Base-by-base conservation (phyloP, 2,797 vertebrate species). In the Spondyliosoma cantharus region DNA sequence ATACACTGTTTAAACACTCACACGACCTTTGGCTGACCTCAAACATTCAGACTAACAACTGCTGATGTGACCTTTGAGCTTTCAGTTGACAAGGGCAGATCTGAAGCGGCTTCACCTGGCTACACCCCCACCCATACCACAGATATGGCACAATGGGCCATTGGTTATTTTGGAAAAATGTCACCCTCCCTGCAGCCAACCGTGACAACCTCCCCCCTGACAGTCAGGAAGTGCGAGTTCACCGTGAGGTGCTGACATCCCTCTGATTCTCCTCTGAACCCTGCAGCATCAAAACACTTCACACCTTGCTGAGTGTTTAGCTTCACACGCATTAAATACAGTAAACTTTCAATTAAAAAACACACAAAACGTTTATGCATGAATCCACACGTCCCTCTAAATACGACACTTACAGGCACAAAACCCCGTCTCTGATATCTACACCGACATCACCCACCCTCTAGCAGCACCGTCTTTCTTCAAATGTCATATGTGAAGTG, bases 401-500 rank as follows among this genome's bases (percentile, higher is more conserved):
- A 70, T 45, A 8, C 25, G 14, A 43, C 64, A 48, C 24, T 49
- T 14, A 27, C 7, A 12, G 32, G 46, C 27, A 25, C 54, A 60
- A 65, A 76, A 7, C 24, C 1, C 32, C 25, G 66, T 61, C 56
- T 62, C 9, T 66, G 27, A 72, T 50, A 62, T 82, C 57, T 52
- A 73, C 43, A 29, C 57, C 42, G 29, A 48, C 68, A 42, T 80
- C 77, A 54, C 27, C 57, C 72, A 24, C 67, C 80, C 82, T 81
- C 63, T 68, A 79, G 66, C 62, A 56, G 72, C 82, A 76, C 81
- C 77, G 57, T 83, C 85, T 81, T 84, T 85, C 88, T 91, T 90
- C 88, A 95, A 94, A 95, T 95, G 94, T 94, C 94, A 95, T 91
- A 93, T 90, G 93, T 89, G 92, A 93, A 92, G 90, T 87, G 80